Base-by-base conservation (phyloP, 2,113 vertebrate species). In the Pygoscelis adeliae region DNA sequence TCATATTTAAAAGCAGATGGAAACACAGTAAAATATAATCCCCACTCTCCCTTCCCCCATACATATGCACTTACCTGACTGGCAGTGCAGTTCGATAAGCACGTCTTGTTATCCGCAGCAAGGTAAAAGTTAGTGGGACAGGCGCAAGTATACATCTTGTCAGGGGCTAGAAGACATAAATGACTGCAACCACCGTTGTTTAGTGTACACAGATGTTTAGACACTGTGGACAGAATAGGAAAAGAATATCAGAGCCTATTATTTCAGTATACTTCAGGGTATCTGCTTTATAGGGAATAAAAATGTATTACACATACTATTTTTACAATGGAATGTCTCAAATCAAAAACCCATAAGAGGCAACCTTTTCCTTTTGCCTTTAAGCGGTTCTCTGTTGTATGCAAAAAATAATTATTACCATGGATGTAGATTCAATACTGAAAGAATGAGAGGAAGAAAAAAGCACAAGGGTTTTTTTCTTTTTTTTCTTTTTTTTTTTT, bases 101-200 rank as follows among this genome's bases (percentile, higher is more conserved):
- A 99, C 10, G 99, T 99, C 97, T 98, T 99, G 59, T 99, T 99
- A 95, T 99, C 99, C 1, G 99, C 98, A 25, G 99, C 99, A 76
- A 99, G 98, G 98, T 99, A 99, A 95, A 99, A 99, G 98, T 99
- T 99, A 38, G 99, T 99, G 81, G 99, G 99, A 96, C 99, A 99
- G 85, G 99, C 99, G 40, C 99, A 99, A 15, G 99, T 99, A 89
- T 99, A 98, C 83, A 97, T 98, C 93, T 98, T 99, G 71, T 97
- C 98, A 0, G 99, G 99, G 46, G 99, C 99, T 34, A 99, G 98
- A 66, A 99, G 99, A 98, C 99, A 99, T 93, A 99, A 97, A 97
- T 99, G 99, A 96, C 99, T 99, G 98, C 99, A 99, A 30, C 99
- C 99, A 22, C 99, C 99, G 29, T 99, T 99, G 89, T 98, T 99